Conservation (phyloP, 2,113 vertebrate species). For the Melanocharis versteri region DNA sequence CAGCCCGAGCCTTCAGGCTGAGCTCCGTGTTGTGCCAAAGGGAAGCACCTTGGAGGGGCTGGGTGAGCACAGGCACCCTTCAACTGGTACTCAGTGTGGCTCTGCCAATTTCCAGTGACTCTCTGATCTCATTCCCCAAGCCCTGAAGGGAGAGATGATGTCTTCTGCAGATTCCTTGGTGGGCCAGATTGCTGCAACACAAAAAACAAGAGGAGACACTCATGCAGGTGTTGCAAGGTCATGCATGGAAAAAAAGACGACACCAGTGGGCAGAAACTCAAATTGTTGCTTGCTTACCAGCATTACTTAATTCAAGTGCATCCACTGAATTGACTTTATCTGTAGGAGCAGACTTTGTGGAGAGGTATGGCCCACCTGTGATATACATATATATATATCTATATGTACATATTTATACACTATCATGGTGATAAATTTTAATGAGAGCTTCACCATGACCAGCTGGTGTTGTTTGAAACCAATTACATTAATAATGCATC, state of each 20-base stretch:
- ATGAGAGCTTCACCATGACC: not conserved
- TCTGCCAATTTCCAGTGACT: not conserved
- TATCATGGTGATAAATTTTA: constrained; percentile 1
- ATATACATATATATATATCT: not conserved
- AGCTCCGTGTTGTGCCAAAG: not conserved
- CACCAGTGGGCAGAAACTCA: not conserved
- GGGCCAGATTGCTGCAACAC: not conserved
- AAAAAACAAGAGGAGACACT: not conserved
- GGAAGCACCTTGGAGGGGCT: not conserved
- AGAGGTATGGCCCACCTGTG: not conserved
- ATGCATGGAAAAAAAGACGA: not conserved
- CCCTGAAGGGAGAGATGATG: not conserved
- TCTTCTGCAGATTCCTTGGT: not conserved
- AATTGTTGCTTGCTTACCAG: not conserved
- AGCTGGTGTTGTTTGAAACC: not conserved
- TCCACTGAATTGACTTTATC: not conserved
- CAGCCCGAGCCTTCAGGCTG: not conserved
- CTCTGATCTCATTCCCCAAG: not conserved
- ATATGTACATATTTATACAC: not conserved
- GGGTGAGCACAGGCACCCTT: not conserved
- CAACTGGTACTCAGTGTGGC: not conserved
- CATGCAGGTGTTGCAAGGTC: not conserved
- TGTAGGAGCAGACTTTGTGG: not conserved
- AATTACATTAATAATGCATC: not conserved
- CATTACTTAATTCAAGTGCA: not conserved